Percentiles rank a stretch among this genome's conserved stretches.
phyloP scores from a whole-genome alignment of 2,113 vertebrate species.

The Baryphthengus martii region DNA sequence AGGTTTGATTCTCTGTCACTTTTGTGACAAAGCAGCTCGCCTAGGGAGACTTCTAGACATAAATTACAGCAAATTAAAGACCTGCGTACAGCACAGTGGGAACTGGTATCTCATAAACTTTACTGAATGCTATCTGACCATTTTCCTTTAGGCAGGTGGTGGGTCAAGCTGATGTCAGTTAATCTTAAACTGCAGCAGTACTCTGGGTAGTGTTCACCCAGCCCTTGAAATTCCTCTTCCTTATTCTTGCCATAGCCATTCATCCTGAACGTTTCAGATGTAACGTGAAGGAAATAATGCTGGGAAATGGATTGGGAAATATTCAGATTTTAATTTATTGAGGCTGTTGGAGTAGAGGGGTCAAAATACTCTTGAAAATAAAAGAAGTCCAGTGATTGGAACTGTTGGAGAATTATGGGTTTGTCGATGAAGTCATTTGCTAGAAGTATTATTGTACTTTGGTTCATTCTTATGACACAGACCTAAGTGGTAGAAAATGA shows the following conservation, averaged over 20 bases:
- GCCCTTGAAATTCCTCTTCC: neutral
- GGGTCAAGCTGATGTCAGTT: slow-evolving; percentile 21
- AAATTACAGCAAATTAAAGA: slow-evolving; percentile 21
- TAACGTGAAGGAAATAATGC: neutral
- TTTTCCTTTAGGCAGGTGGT: slow-evolving; percentile 26
- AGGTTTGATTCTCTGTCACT: slow-evolving; percentile 7
- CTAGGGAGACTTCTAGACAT: neutral
- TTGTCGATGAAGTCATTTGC: neutral
- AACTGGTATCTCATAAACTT: slow-evolving; percentile 4
- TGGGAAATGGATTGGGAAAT: neutral
- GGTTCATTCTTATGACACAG: neutral
- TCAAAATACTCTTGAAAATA: neutral
- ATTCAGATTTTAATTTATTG: neutral
- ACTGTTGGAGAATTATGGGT: neutral
- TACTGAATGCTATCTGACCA: slow-evolving; percentile 26
- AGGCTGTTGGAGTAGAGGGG: neutral
- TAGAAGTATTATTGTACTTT: neutral
- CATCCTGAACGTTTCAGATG: neutral
- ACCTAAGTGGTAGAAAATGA: neutral
- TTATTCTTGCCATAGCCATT: neutral
- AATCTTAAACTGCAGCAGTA: neutral
- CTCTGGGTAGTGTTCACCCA: neutral
- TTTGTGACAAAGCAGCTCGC: neutral
- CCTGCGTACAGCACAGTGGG: neutral
- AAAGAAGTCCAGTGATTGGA: neutral